These are phyloP conservation scores for Oceanites oceanicus DNA, from an alignment of 2,113 vertebrate species.

Conservation along the genomic window DNA sequence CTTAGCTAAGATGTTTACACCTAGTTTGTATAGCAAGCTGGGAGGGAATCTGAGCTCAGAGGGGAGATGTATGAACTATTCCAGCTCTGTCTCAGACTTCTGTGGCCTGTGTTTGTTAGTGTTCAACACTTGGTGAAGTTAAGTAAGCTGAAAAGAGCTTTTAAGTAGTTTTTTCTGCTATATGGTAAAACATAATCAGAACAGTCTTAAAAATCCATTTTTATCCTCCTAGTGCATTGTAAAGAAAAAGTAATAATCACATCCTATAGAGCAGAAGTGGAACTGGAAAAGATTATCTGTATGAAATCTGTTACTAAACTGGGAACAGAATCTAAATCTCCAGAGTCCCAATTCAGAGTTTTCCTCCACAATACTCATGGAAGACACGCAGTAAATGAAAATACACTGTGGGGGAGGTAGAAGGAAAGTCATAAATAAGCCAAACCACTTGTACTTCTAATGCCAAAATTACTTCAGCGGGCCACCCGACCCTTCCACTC, in stretches of 20 bases:
- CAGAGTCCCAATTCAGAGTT: neutral
- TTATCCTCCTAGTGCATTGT: neutral
- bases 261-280: neutral
- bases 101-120: neutral
- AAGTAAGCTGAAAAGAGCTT: neutral
- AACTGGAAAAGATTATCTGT: constrained; percentile 19
- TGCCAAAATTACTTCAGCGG: neutral
- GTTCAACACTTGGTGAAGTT: neutral
- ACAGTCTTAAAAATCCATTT: neutral
- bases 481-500: neutral
- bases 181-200: neutral
- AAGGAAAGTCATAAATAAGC: neutral
- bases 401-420: neutral
- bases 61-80: neutral
- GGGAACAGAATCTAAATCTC: neutral
- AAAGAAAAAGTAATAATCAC: neutral
- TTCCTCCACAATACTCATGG: neutral
- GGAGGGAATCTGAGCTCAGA: neutral
- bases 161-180: neutral
- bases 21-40: neutral
- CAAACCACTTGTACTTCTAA: neutral
- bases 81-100: neutral
- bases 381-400: neutral
- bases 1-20: too few species aligned
- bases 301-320: constrained; percentile 23